A percentile compares a stretch with the other conserved stretches of the same genome.
Conservation (phyloP, 2,797 vertebrate species). For the Falco cherrug region DNA sequence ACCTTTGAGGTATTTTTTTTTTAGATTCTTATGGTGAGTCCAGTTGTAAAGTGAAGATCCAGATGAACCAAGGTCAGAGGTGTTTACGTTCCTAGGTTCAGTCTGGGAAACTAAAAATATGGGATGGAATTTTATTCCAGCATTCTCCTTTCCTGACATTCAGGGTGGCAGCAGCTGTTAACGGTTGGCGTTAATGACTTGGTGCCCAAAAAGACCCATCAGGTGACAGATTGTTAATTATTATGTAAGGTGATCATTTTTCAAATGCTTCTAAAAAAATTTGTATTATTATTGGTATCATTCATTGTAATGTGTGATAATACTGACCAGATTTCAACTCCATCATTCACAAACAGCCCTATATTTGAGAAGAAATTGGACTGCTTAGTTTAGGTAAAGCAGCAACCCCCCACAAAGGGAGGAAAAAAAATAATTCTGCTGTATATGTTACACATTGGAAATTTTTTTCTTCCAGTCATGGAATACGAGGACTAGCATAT, state of each 20-base stretch:
- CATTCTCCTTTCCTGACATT: not conserved
- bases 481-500: not conserved
- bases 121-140: not conserved
- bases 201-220: not conserved
- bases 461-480: not conserved
- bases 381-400: not conserved
- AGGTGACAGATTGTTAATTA: slow-evolving; percentile 31
- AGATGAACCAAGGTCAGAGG: not conserved
- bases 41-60: not conserved
- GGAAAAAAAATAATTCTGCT: not conserved
- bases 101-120: not conserved
- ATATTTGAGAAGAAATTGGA: not conserved
- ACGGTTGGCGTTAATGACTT: slow-evolving; percentile 12
- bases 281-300: slow-evolving; percentile 5
- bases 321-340: not conserved
- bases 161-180: not conserved
- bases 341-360: not conserved
- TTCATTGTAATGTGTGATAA: not conserved
- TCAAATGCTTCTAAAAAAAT: slow-evolving; percentile 29
- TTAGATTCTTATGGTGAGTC: not conserved
- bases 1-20: not conserved
- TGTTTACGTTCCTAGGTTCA: not conserved
- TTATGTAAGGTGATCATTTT: slow-evolving; percentile 24
- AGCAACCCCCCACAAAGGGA: not conserved
- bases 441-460: not conserved